Conservation (phyloP, 1,140 invertebrate genomes). For the Zeugodacus cucurbitae region DNA sequence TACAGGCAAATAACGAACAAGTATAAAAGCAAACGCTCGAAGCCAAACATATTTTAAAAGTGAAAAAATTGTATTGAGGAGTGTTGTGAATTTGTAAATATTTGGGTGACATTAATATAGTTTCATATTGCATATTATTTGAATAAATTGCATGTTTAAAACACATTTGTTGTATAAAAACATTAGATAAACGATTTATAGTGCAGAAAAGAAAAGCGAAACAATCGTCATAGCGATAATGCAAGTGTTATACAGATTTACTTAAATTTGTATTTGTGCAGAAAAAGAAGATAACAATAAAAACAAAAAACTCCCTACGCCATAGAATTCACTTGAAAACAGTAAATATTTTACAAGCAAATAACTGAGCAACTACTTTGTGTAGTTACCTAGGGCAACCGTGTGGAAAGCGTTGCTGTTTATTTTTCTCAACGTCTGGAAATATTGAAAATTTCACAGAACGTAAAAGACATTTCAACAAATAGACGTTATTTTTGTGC, state of each 20-base stretch:
- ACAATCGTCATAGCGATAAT: background rate
- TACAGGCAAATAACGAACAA: background rate
- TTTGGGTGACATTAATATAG: background rate
- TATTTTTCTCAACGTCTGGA: background rate
- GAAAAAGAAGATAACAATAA: background rate
- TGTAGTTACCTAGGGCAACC: conserved; percentile 30
- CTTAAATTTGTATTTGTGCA: background rate
- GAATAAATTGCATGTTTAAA: background rate
- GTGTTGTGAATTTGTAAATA: background rate
- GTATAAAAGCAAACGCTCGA: conserved; percentile 5
- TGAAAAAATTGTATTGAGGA: background rate
- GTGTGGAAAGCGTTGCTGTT: conserved; percentile 23
- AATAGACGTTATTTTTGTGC: background rate
- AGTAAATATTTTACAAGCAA: conserved; percentile 10
- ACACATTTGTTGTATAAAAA: background rate
- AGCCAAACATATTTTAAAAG: background rate
- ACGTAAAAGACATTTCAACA: background rate
- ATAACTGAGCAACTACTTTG: conserved; percentile 21
- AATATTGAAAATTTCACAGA: background rate
- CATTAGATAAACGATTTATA: background rate
- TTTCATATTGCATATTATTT: background rate
- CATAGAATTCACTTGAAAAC: background rate
- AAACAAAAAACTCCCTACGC: background rate
- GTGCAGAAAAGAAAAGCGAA: background rate
- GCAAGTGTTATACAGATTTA: background rate